Conservation (phyloP, 1,140 invertebrate genomes). For the Drosophila fuyamai region DNA sequence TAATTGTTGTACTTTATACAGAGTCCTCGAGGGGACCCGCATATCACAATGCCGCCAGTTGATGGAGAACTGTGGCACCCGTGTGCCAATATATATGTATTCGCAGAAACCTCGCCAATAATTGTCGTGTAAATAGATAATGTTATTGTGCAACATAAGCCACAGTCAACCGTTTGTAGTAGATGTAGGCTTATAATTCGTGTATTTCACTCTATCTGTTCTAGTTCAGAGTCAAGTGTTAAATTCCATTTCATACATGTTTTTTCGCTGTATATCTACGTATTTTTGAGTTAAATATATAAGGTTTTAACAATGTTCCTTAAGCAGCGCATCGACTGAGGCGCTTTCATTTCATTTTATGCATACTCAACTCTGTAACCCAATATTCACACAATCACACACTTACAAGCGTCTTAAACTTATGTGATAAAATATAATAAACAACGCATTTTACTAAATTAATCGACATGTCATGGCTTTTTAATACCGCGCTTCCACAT, state of each 20-base stretch:
- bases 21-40: background rate
- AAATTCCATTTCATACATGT: constrained; percentile 35
- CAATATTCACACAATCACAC: constrained; percentile 43
- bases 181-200: constrained; percentile 41
- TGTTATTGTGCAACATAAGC: constrained; percentile 41
- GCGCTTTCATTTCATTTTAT: constrained; percentile 50
- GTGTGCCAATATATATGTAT: constrained; percentile 7
- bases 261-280: constrained; percentile 44
- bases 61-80: background rate
- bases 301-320: constrained; percentile 68
- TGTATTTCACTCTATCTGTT: constrained; percentile 49
- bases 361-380: constrained; percentile 45
- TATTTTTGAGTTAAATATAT: constrained; percentile 38
- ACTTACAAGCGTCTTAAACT: constrained; percentile 54
- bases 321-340: constrained; percentile 40
- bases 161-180: constrained; percentile 35
- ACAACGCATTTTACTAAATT: constrained; percentile 50
- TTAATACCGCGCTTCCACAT: constrained; percentile 29
- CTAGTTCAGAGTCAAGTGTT: constrained; percentile 46
- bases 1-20: constrained; percentile 41
- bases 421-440: constrained; percentile 73
- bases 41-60: background rate
- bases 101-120: constrained; percentile 18
- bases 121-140: constrained; percentile 8
- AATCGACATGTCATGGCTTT: constrained; percentile 20